Evolutionary conservation across 2,888 invertebrate species (phyloP).

Genomic region (Carabus problematicus): DNA sequence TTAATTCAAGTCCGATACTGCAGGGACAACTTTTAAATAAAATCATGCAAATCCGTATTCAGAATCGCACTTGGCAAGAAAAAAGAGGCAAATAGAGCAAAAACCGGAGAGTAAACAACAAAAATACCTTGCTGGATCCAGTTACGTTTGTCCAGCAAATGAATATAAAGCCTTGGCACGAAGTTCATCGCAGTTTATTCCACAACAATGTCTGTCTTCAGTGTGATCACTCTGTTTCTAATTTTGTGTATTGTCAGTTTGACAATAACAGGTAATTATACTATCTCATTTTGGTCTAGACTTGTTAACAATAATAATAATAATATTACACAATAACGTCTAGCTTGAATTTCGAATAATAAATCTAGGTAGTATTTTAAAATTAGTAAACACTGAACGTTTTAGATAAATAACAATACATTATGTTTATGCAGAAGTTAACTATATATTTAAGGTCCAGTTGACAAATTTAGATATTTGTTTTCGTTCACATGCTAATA

Average conservation of each 20-base stretch:
- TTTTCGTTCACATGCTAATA: too few relatives aligned
- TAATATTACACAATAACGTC: too few relatives aligned
- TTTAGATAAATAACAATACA: too few relatives aligned
- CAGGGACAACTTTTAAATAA: too few relatives aligned
- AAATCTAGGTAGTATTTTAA: too few relatives aligned
- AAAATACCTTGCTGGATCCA: slow-evolving; percentile 17
- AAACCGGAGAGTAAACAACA: slow-evolving; percentile 38
- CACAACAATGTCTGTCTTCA: slow-evolving; percentile 26
- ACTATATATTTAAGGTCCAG: too few relatives aligned
- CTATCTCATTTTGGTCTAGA: background rate
- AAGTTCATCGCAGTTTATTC: slow-evolving; percentile 6
- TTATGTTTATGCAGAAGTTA: too few relatives aligned
- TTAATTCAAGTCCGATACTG: too few relatives aligned
- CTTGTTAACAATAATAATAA: background rate
- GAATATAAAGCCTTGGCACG: slow-evolving; percentile 26
- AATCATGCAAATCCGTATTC: slow-evolving; percentile 6
- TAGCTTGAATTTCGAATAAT: too few relatives aligned
- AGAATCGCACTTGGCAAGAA: slow-evolving; percentile 11
- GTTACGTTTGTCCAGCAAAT: slow-evolving; percentile 3
- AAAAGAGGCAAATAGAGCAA: slow-evolving; percentile 19
- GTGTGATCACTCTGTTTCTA: slow-evolving; percentile 32
- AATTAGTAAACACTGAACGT: too few relatives aligned
- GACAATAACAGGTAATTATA: slow-evolving; percentile 23
- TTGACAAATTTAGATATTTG: too few relatives aligned
- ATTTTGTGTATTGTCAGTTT: slow-evolving; percentile 28